phyloP scores from a whole-genome alignment of 2,888 invertebrate genomes.

The Neoscelio sp. region DNA sequence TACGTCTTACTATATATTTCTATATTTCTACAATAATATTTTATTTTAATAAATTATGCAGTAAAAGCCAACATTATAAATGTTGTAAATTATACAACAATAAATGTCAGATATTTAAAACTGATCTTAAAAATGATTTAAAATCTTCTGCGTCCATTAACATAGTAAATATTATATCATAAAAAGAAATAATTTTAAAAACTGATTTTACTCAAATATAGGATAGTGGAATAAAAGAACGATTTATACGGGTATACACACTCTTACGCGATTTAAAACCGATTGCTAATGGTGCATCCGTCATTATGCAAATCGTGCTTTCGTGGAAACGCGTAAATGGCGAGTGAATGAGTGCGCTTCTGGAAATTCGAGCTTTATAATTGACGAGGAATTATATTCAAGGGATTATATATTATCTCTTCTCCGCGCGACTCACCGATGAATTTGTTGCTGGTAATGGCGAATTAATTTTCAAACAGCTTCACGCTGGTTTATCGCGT shows the following conservation, averaged over 20 bases:
- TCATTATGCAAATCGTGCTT: slow-evolving; percentile 48
- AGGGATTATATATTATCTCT: slow-evolving; percentile 73
- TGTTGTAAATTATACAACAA: too few relatives aligned
- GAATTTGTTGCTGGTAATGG: slow-evolving; percentile 74
- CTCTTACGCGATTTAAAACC: slow-evolving; percentile 45
- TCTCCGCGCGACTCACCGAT: slow-evolving; percentile 53
- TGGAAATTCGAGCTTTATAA: slow-evolving; percentile 69
- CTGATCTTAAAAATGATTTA: too few relatives aligned
- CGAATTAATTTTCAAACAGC: slow-evolving; percentile 74
- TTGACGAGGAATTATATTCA: slow-evolving; percentile 71
- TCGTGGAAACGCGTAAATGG: slow-evolving; percentile 56
- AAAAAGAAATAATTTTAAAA: slow-evolving; percentile 2
- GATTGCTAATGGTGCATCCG: slow-evolving; percentile 55
- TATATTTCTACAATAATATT: too few relatives aligned
- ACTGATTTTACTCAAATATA: slow-evolving; percentile 12
- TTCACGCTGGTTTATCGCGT: slow-evolving; percentile 67
- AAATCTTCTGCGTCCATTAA: neutral
- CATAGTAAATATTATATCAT: slow-evolving; percentile 20
- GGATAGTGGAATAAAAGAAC: slow-evolving; percentile 20
- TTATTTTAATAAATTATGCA: too few relatives aligned
- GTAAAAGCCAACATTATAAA: too few relatives aligned
- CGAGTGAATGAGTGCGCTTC: slow-evolving; percentile 55
- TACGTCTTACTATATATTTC: too few relatives aligned
- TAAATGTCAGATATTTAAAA: too few relatives aligned
- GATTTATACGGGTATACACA: slow-evolving; percentile 35